Base-by-base conservation (phyloP, 2,888 invertebrate species). In the Clostera curtula region DNA sequence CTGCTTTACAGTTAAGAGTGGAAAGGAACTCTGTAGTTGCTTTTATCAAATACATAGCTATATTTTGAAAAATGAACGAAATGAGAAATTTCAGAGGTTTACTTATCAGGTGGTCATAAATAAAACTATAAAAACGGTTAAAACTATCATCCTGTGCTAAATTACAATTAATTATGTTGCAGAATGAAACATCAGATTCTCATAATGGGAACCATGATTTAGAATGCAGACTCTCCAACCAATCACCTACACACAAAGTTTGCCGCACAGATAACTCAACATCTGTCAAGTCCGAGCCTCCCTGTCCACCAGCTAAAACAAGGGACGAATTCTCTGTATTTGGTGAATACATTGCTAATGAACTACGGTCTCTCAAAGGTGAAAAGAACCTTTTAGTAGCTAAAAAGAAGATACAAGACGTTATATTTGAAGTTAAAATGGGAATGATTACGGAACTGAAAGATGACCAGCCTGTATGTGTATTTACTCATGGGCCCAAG, bases 381-480 rank as follows among this genome's bases (percentile, higher is more conserved):
- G 77, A 87, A 22, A 86, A 86, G 44, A 84, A 86, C 32, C 54
- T 87, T 6, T 55, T 86, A 3, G 71, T 87, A 3, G 79, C 86
- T 0, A 87, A 87, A 48, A 87, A 87, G 49, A 87, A 87, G 52
- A 87, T 87, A 32, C 86, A 87, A 46, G 87, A 87, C 45, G 82
- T 85, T 6, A 83, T 87, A 43, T 87, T 86, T 58, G 87, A 87
- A 46, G 86, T 87, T 0, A 87, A 86, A 58, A 87, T 87, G 86
- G 85, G 83, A 8, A 77, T 85, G 53, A 67, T 87, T 19, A 76
- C 65, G 47, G 83, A 84, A 8, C 43, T 55, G 0, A 56, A 67
- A 26, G 26, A 43, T 2, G 75, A 76, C 10, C 64, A 61, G 3
- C 31, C 56, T 0, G 39, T 66, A 1, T 70, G 69, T 33, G 67